Conservation (phyloP, 1,140 invertebrate species). For the Aphis gossypii region DNA sequence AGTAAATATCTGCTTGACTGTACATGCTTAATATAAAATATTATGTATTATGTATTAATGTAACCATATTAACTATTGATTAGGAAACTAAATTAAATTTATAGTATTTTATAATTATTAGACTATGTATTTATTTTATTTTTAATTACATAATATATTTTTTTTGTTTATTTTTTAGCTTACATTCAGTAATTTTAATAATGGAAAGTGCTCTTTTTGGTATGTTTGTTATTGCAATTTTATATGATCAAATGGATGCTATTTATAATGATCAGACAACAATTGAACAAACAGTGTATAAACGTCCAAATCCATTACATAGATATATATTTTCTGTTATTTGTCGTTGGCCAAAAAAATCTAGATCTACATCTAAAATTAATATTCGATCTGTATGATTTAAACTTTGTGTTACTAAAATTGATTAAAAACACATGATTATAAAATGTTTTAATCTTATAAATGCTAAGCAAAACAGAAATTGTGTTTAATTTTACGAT, state of each 20-base stretch:
- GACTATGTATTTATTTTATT: background rate
- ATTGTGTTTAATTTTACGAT: background rate
- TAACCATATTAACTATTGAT: background rate
- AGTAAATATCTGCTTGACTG: background rate
- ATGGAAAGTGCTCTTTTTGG: conserved; percentile 87
- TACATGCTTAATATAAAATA: background rate
- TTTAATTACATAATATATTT: background rate
- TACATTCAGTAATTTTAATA: conserved; percentile 84
- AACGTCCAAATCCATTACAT: conserved; percentile 44
- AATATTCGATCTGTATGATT: conserved; percentile 51
- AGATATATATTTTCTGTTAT: conserved; percentile 53
- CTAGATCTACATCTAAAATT: conserved; percentile 34
- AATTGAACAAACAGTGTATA: conserved; percentile 71
- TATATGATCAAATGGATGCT: conserved; percentile 87
- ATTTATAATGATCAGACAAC: conserved; percentile 84
- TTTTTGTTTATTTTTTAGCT: conserved; percentile 66
- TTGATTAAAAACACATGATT: background rate
- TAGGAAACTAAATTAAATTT: background rate
- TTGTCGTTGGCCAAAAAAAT: conserved; percentile 51
- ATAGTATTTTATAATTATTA: background rate
- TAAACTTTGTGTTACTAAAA: background rate
- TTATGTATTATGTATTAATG: background rate
- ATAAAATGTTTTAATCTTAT: background rate
- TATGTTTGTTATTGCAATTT: conserved; percentile 87
- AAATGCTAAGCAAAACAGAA: background rate